Evolutionary conservation across 1,140 invertebrate species (phyloP), one percentile per base, ranked within the genome.

Genomic region (Mercenaria mercenaria): DNA sequence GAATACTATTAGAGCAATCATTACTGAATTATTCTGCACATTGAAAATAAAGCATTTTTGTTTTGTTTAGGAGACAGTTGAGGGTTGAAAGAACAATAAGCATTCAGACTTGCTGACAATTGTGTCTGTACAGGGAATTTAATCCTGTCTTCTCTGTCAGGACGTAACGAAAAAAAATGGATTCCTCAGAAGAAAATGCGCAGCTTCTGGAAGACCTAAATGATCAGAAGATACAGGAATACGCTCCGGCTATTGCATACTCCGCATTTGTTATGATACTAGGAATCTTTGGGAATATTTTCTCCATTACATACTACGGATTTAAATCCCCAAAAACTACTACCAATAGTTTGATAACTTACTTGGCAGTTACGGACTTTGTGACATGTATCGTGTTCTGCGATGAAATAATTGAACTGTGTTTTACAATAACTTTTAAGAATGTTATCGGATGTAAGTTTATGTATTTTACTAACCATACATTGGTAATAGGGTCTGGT

Each of bases 351-450:
- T 20, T 80, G 8, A 80, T 80, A 26, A 32, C 77, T n/a, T 8
- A 2, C 0, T 26, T 80, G 6, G 43, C 77, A 20, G 52, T 37
- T 23, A 59, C 32, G 6, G 77, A 80, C 23, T 39, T 80, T 6
- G 52, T 80, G 29, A 37, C 77, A 32, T 80, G 77, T 59, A 32
- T 80, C 34, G 47, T 56, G 3, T 80, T 56, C 77, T 50, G 26
- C 29, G 77, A 80, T 29, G 77, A 80, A 80, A 80, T 80, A 4
- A 56, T 80, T 39, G 77, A 52, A 56, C 47, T 80, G 8, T 80
- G 43, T 56, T 56, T 52, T 56, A 80, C 77, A 15, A 37, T 80
- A 3, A 56, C 41, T 23, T 80, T 80, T 29, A 56, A n/a, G 15
- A 56, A 80, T 26, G 41, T 20, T 15, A n/a, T 26, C 32, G 43